These are phyloP conservation scores for Gymnocypris eckloni DNA, from an alignment of 2,797 vertebrate genomes.

Conservation along the genomic window DNA sequence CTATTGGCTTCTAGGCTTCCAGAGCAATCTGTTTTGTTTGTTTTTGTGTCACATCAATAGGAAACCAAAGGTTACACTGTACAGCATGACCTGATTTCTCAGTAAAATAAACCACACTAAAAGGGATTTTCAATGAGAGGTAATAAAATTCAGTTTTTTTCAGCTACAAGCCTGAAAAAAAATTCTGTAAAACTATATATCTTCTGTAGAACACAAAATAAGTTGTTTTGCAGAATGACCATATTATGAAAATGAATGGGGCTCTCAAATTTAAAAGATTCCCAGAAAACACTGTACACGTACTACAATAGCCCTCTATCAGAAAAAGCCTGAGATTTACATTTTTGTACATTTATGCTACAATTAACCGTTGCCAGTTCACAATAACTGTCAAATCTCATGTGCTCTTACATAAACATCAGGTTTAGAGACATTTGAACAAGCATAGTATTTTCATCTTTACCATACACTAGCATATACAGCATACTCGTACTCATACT, in stretches of 20 bases:
- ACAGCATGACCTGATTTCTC: conserved; percentile 19
- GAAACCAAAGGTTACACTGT: conserved; percentile 9
- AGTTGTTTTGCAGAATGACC: background rate
- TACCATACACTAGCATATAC: background rate
- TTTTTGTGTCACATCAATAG: conserved; percentile 17
- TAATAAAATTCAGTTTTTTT: background rate
- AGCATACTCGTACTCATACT: background rate
- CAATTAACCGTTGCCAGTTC: background rate
- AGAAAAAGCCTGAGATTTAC: background rate
- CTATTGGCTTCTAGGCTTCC: conserved; percentile 1
- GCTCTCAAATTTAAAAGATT: background rate
- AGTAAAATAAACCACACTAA: conserved; percentile 3
- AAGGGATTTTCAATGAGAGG: background rate
- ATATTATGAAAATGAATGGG: background rate
- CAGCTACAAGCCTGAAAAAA: background rate
- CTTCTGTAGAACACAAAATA: background rate
- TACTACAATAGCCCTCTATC: background rate
- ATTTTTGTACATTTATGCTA: background rate
- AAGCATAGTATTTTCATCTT: background rate
- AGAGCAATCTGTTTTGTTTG: conserved; percentile 1
- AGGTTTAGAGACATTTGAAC: background rate
- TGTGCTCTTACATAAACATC: background rate
- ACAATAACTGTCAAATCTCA: background rate
- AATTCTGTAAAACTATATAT: background rate
- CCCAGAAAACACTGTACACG: background rate